Evolutionary conservation across 1,140 invertebrate genomes (phyloP).

Genomic region (Xylocopa sonorina): DNA sequence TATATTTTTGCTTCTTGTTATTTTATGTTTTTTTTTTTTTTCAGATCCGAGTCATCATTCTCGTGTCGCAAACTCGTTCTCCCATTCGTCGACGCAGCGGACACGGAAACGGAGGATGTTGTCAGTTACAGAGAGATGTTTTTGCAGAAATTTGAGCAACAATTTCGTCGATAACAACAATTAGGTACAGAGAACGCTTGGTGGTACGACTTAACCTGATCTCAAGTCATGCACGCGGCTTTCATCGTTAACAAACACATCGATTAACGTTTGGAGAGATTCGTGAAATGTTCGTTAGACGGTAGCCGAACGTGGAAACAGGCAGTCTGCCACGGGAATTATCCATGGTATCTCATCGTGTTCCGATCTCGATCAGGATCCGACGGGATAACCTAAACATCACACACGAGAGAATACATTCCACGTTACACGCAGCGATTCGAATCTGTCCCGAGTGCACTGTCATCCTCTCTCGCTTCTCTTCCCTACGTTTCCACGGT

Average conservation of each 20-base stretch:
- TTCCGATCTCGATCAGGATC: slow-evolving; percentile 24
- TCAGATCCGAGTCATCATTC: neutral
- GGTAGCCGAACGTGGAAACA: neutral
- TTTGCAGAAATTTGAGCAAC: slow-evolving; percentile 2
- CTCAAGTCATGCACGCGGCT: slow-evolving; percentile 28
- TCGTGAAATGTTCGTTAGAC: slow-evolving; percentile 7
- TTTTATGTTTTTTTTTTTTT: neutral
- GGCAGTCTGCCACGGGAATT: slow-evolving; percentile 15
- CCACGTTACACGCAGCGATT: slow-evolving; percentile 26
- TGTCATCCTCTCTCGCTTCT: slow-evolving; percentile 28
- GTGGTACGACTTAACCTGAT: slow-evolving; percentile 32
- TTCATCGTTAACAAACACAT: slow-evolving; percentile 13
- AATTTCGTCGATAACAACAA: neutral
- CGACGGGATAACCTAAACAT: slow-evolving; percentile 44
- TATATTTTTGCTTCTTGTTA: neutral
- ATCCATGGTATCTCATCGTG: slow-evolving; percentile 43
- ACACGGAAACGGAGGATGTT: neutral
- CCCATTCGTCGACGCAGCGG: neutral
- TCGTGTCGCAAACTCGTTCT: neutral
- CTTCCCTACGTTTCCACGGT: neutral
- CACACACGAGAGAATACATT: slow-evolving; percentile 23
- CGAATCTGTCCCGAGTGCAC: slow-evolving; percentile 29
- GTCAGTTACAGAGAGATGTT: slow-evolving; percentile 4
- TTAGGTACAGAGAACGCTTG: slow-evolving; percentile 10
- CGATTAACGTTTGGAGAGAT: neutral